Evolutionary conservation across 2,113 vertebrate species (phyloP).

Genomic region (Cygnus atratus): DNA sequence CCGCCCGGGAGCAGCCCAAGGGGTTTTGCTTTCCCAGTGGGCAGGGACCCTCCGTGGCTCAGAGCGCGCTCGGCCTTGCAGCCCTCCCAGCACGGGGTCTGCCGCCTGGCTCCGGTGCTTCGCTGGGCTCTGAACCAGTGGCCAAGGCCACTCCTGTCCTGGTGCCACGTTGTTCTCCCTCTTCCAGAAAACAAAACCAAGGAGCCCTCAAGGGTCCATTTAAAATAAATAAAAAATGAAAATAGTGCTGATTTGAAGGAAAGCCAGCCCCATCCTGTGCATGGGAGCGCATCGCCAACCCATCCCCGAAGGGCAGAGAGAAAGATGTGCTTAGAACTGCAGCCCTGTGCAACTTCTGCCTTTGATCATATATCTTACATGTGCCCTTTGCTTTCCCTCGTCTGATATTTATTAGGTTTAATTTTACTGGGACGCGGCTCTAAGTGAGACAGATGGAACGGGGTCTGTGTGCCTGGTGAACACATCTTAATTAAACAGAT

Average conservation of each 20-base stretch:
- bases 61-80: fast-evolving
- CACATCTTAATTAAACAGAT: conserved; percentile 82
- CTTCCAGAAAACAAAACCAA: conserved; percentile 23
- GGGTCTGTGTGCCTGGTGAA: conserved; percentile 71
- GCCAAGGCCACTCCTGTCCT: background rate
- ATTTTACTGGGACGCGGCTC: conserved; percentile 76
- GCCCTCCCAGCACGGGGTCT: background rate
- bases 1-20: background rate
- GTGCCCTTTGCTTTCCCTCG: conserved; percentile 77
- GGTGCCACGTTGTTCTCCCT: background rate
- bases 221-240: conserved; percentile 59
- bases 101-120: background rate
- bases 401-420: conserved; percentile 80
- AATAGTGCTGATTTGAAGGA: conserved; percentile 42
- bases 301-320: conserved; percentile 64
- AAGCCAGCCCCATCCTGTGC: conserved; percentile 23
- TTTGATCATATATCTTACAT: conserved; percentile 61
- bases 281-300: background rate
- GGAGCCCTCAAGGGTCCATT: conserved; percentile 61
- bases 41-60: fast-evolving
- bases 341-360: conserved; percentile 67
- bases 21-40: fast-evolving
- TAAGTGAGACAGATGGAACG: conserved; percentile 78
- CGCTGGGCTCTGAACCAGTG: fast-evolving
- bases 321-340: conserved; percentile 70